phyloP scores from a whole-genome alignment of 2,113 vertebrate genomes.

The human (Homo sapiens) region DNA sequence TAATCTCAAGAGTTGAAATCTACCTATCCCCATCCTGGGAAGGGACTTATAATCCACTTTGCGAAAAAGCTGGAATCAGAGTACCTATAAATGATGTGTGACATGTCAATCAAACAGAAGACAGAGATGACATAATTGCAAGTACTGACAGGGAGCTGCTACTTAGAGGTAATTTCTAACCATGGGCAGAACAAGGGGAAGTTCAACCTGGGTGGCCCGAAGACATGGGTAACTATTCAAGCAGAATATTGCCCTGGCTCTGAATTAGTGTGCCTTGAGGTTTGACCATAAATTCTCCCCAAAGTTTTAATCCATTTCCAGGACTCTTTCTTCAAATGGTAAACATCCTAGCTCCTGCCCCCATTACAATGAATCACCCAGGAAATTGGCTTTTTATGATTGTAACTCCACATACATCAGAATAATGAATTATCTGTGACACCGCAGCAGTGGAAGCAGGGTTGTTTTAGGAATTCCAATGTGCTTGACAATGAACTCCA shows the following conservation, averaged over 20 bases:
- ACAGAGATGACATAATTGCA: neutral
- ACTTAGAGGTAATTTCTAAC: neutral
- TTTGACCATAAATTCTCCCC: constrained; percentile 28
- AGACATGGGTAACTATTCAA: neutral
- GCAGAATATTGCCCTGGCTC: neutral
- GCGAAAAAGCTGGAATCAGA: neutral
- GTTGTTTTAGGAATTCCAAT: constrained; percentile 17
- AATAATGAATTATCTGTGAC: neutral
- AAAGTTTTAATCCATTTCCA: constrained; percentile 47
- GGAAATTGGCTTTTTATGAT: constrained; percentile 49
- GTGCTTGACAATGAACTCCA: neutral
- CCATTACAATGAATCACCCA: constrained; percentile 23
- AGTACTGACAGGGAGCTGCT: neutral
- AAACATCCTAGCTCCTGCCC: constrained; percentile 1
- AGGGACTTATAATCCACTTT: neutral
- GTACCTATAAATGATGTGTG: neutral
- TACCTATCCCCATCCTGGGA: neutral
- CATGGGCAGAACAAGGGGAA: neutral
- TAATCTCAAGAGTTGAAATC: neutral
- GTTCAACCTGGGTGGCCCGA: neutral
- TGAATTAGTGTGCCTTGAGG: constrained; percentile 13
- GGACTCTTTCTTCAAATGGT: constrained; percentile 9
- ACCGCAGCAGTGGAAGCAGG: neutral
- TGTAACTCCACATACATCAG: neutral
- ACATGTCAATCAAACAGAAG: neutral